Percentiles rank a stretch among this genome's conserved stretches.
Conservation (phyloP, 2,113 vertebrate species). For the Anarhynchus alexandrinus region DNA sequence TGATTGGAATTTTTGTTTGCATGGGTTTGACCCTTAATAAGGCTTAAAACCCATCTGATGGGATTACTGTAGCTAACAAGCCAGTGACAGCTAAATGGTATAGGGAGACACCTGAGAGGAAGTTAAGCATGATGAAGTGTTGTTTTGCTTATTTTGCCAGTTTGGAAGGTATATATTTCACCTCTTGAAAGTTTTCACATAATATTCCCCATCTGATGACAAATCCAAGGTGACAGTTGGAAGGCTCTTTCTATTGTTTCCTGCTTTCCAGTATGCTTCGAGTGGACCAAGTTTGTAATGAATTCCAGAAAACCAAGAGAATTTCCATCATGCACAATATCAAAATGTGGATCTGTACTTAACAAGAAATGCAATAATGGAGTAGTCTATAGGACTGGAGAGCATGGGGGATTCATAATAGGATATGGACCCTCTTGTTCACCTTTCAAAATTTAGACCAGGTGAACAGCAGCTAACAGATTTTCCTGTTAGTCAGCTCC, state of each 20-base stretch:
- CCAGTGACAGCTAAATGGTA: neutral
- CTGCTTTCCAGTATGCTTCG: constrained; percentile 47
- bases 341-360: constrained; percentile 10
- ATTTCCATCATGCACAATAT: neutral
- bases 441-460: constrained; percentile 28
- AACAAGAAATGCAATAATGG: constrained; percentile 30
- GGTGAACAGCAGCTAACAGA: constrained; percentile 11
- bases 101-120: constrained; percentile 2
- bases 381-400: neutral
- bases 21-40: neutral
- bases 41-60: neutral
- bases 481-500: neutral
- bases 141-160: constrained; percentile 21
- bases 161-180: constrained; percentile 50
- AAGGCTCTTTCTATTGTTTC: constrained; percentile 48
- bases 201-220: constrained; percentile 56
- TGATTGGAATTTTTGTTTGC: neutral
- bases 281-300: constrained; percentile 49
- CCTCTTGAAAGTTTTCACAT: constrained; percentile 33
- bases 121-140: constrained; percentile 54
- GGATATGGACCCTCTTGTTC: neutral
- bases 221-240: constrained; percentile 59
- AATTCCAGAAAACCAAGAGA: constrained; percentile 68
- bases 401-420: neutral
- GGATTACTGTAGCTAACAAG: neutral